Evolutionary conservation across 2,888 invertebrate species (phyloP).

Genomic region (Calliopum simillimum): DNA sequence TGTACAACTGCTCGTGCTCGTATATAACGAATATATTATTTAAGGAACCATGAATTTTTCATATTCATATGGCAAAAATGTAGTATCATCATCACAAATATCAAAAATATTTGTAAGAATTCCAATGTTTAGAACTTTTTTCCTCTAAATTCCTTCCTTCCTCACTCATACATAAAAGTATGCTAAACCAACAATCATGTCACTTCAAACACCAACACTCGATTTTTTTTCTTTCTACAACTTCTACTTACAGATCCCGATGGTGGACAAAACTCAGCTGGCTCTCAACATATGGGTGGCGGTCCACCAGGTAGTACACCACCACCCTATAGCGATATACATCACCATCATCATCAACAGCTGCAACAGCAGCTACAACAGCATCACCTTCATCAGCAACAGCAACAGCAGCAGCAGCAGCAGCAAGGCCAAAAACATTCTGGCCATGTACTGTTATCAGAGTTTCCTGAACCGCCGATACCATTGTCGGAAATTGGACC

Average conservation of each 20-base stretch:
- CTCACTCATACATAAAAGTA: no score
- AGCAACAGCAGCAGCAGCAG: conserved; percentile 57
- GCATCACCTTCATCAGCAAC: conserved; percentile 48
- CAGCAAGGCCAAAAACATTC: conserved; percentile 36
- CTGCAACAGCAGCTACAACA: conserved; percentile 58
- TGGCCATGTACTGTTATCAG: conserved; percentile 80
- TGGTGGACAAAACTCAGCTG: conserved; percentile 60
- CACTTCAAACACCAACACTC: conserved; percentile 10
- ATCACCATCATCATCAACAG: conserved; percentile 59
- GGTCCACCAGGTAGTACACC: conserved; percentile 66
- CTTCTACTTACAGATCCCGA: conserved; percentile 71
- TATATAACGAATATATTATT: conserved; percentile 8
- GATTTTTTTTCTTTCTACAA: not conserved
- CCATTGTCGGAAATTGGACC: conserved; percentile 93
- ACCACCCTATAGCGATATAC: conserved; percentile 60
- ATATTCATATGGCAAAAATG: no score
- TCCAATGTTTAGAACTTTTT: no score
- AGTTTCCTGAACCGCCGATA: conserved; percentile 92
- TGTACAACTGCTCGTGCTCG: conserved; percentile 35
- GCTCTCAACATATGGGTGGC: conserved; percentile 55
- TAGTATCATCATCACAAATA: no score
- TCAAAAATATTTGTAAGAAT: no score
- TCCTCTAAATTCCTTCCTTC: no score
- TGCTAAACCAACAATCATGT: not conserved
- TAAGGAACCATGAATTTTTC: not conserved